Percentiles rank a stretch among this genome's conserved stretches.
Evolutionary conservation across 2,888 invertebrate genomes (phyloP).

Genomic region (Stenurella melanura): DNA sequence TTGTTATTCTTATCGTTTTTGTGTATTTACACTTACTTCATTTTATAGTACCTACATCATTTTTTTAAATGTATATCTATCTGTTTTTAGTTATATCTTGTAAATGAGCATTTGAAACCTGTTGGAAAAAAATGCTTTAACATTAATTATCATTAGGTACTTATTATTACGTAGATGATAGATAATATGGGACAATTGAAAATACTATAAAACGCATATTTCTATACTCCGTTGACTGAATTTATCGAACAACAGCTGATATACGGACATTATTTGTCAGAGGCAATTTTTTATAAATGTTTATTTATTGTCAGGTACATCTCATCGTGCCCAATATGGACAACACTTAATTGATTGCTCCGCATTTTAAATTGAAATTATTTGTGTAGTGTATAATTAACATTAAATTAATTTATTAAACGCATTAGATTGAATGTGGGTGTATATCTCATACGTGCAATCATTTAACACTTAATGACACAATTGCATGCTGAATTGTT

Average conservation of each 20-base stretch:
- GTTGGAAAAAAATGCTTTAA: too few relatives aligned
- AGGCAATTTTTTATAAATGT: not conserved
- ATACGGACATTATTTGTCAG: not conserved
- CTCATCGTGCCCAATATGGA: not conserved
- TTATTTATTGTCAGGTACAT: not conserved
- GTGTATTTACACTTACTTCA: too few relatives aligned
- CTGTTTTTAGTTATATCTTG: too few relatives aligned
- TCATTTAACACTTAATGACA: slow-evolving; percentile 13
- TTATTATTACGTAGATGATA: too few relatives aligned
- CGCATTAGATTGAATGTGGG: slow-evolving; percentile 17
- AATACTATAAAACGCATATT: too few relatives aligned
- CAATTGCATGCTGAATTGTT: not conserved
- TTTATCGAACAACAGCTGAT: not conserved
- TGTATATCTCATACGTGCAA: slow-evolving; percentile 5
- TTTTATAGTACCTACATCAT: too few relatives aligned
- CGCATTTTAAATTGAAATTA: slow-evolving; percentile 11
- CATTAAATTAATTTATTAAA: slow-evolving; percentile 3
- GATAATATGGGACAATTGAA: too few relatives aligned
- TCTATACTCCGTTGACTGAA: too few relatives aligned
- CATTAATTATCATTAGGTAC: too few relatives aligned
- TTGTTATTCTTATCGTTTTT: too few relatives aligned
- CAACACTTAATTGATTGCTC: slow-evolving; percentile 4
- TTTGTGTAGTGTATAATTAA: slow-evolving; percentile 19
- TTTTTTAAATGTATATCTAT: too few relatives aligned
- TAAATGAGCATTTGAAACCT: too few relatives aligned